A percentile compares a stretch with the other conserved stretches of the same genome.
These are phyloP conservation scores for Albula glossodonta DNA, from an alignment of 2,113 vertebrate genomes.

Conservation along the genomic window DNA sequence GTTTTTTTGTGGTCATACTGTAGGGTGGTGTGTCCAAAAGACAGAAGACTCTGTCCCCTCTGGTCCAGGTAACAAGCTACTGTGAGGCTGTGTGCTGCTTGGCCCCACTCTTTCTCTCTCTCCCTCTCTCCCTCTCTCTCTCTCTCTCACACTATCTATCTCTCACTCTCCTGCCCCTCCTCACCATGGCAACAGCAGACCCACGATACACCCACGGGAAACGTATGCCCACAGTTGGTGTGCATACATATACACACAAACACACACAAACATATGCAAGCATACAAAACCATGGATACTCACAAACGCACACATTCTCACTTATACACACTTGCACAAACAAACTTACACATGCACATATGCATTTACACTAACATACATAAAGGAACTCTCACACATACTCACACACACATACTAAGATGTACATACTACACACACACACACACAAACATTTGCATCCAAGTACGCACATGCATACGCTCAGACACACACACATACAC, in stretches of 20 bases:
- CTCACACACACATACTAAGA: background rate
- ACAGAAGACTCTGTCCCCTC: slow-evolving; percentile 71
- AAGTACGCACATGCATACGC: slow-evolving; percentile 49
- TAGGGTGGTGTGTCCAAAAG: slow-evolving; percentile 73
- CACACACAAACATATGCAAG: slow-evolving; percentile 3
- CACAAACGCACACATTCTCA: slow-evolving; percentile 13
- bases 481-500: slow-evolving; percentile 23
- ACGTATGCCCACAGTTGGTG: background rate
- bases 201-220: slow-evolving; percentile 48
- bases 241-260: slow-evolving; percentile 29
- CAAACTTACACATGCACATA: background rate
- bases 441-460: slow-evolving; percentile 19
- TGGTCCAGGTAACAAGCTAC: slow-evolving; percentile 77
- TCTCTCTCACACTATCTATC: no score
- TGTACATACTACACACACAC: slow-evolving; percentile 16
- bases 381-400: background rate
- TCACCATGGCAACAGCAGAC: slow-evolving; percentile 32
- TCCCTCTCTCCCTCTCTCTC: no score
- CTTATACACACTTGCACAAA: slow-evolving; percentile 1
- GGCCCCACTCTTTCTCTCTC: slow-evolving; percentile 30
- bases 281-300: background rate
- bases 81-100: slow-evolving; percentile 48
- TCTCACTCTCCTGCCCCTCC: slow-evolving; percentile 32
- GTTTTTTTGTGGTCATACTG: slow-evolving; percentile 66
- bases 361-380: background rate